Evolutionary conservation across 2,888 invertebrate genomes (phyloP).

Genomic region (Pogonocherus hispidulus): DNA sequence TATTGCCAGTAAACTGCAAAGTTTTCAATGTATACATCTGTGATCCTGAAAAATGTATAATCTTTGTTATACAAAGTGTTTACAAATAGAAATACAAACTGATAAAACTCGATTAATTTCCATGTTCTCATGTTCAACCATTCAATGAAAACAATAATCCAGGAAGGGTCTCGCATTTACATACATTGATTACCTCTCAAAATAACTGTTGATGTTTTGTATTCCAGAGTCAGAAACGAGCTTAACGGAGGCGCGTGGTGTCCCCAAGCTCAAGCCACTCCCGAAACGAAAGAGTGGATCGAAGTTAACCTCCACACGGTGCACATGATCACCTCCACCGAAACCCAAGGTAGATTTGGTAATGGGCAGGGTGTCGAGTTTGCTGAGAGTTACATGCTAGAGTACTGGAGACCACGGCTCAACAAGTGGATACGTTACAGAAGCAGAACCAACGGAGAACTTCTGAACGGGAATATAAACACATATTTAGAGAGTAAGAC

Average conservation of each 20-base stretch:
- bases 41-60: too few species aligned
- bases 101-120: too few species aligned
- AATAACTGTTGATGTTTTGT: too few species aligned
- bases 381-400: slow-evolving; percentile 85
- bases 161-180: too few species aligned
- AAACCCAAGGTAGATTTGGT: slow-evolving; percentile 91
- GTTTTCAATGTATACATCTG: slow-evolving; percentile 3
- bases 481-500: slow-evolving; percentile 87
- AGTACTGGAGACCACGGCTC: slow-evolving; percentile 86
- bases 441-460: slow-evolving; percentile 78
- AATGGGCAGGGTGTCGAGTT: slow-evolving; percentile 92
- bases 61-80: too few species aligned
- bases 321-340: slow-evolving; percentile 85
- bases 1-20: slow-evolving; percentile 20
- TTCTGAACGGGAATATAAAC: slow-evolving; percentile 87
- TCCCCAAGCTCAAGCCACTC: slow-evolving; percentile 84
- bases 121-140: too few species aligned
- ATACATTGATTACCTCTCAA: too few species aligned
- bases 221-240: slow-evolving; percentile 85
- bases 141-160: too few species aligned
- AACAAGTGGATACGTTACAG: slow-evolving; percentile 88
- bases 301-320: slow-evolving; percentile 85
- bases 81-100: too few species aligned
- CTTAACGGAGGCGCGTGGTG: slow-evolving; percentile 94
- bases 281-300: slow-evolving; percentile 83